Evolutionary conservation across 2,888 invertebrate genomes (phyloP), one percentile per base, ranked within the genome.

Genomic region (Celastrina argiolus): DNA sequence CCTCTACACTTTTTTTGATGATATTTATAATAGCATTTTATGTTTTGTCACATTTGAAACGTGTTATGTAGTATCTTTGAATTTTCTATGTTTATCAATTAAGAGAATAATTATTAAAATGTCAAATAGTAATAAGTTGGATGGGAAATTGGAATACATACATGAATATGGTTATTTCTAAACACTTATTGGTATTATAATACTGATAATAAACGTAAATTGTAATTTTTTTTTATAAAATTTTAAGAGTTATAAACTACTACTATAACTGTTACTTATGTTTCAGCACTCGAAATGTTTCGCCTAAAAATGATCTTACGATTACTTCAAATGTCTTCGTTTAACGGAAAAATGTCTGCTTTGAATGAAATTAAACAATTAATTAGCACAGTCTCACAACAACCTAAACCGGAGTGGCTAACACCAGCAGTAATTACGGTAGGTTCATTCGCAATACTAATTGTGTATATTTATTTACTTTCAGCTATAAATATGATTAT

Each of bases 301-400:
- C 94, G 98, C 76, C 92, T 99, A 74, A 97, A 98, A 92, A 98
- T 99, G 97, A 98, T 99, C 79, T 92, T 99, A 75, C 87, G 97
- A 81, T 94, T 97, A 77, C 90, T 99, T 73, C 97, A 98, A 93
- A 98, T 98, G 84, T 98, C 98, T 28, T 98, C 98, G 66, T 99
- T 99, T 83, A 99, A 98, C 90, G 98, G 99, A 42, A 99, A 99
- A 93, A 99, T 99, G 99, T 98, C 98, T 79, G 99, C 99, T 26
- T 92, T 99, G 71, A 98, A 99, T 85, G 99, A 99, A 93, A 97
- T 99, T 68, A 99, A 99, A 88, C 98, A 99, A 92, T 96, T 99
- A 64, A 96, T 97, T 73, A 96, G 96, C 68, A 96, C 96, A 77
- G 97, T 98, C 69, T 95, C 96, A 67, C 97, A 97, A 83, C 97